Base-by-base conservation (phyloP, 2,888 invertebrate genomes). In the Dynastes grantii region DNA sequence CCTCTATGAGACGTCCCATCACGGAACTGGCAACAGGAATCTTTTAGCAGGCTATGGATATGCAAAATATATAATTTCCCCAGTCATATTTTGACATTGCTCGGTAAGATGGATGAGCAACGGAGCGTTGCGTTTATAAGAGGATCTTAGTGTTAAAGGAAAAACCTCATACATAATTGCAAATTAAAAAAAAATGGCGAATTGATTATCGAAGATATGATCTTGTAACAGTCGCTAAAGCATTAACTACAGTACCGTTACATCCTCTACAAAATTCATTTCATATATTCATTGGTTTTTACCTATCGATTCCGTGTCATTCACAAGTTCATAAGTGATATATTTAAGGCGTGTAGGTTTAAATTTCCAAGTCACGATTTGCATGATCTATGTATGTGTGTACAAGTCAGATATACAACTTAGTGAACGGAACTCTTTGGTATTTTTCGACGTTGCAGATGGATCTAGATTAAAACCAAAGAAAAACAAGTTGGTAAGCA, bases 331-430 rank as follows among this genome's bases (percentile, higher is more conserved):
- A 53, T 1, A 53, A 5, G 0, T 53, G 53, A 2, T n/a, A 16
- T n/a, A 16, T 53, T 53, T 53, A 53, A 45, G 8, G 45, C 8
- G 45, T 1, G 45, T 8, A 0, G 45, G 45, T 45, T 45, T 4
- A 13, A 53, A 53, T n/a, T 53, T 53, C 53, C n/a, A 53, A 53
- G 53, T 53, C 53, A 53, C 53, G 53, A 53, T 53, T n/a, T n/a
- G 16, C 5, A 53, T 2, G 53, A 53, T 45, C 11, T 45, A 45
- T 45, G 6, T 37, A 37, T 3, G 11, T 45, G 45, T 9, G 8
- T 45, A 11, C 53, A 53, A 53, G 13, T 53, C 5, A 53, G 5
- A 16, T 16, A 1, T 53, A 16, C 5, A 53, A n/a, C 11, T 4
- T 53, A 53, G 5, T n/a, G 6, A 53, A 53, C 2, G n/a, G 53